A percentile compares a stretch with the other conserved stretches of the same genome.
phyloP scores from a whole-genome alignment of 2,113 vertebrate species.

The Syngnathus typhle region DNA sequence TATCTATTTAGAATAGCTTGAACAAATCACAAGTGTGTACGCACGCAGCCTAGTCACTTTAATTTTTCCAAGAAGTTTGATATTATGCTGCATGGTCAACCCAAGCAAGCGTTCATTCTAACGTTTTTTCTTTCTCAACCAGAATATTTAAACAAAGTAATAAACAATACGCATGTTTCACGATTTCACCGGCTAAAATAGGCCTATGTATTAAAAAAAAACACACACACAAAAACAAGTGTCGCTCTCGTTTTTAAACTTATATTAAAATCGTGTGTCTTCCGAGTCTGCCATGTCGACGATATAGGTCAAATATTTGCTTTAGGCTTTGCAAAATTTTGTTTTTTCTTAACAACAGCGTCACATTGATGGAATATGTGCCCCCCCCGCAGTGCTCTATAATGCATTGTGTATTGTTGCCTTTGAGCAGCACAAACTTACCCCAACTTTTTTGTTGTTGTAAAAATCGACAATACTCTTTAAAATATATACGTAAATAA shows the following conservation, averaged over 20 bases:
- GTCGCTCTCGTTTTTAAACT: neutral
- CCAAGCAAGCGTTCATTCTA: neutral
- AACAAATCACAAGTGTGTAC: constrained; percentile 28
- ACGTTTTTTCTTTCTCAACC: neutral
- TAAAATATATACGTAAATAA: neutral
- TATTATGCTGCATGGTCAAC: constrained; percentile 2
- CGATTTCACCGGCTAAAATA: no score
- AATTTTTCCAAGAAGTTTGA: neutral
- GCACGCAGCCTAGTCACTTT: constrained; percentile 17
- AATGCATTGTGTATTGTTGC: constrained; percentile 67
- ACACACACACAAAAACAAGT: no score
- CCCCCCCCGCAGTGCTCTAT: constrained; percentile 51
- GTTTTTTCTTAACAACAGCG: constrained; percentile 1
- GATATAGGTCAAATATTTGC: neutral
- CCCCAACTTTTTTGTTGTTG: neutral
- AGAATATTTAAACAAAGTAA: neutral
- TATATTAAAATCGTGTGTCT: neutral
- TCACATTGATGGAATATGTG: constrained; percentile 39
- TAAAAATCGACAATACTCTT: constrained; percentile 13
- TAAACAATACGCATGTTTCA: neutral
- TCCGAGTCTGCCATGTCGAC: neutral
- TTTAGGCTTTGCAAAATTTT: constrained; percentile 2
- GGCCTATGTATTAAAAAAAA: neutral
- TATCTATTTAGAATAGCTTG: constrained; percentile 22
- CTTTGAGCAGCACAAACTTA: constrained; percentile 36